These are phyloP conservation scores for Dicrurus megarhynchus DNA, from an alignment of 2,113 vertebrate genomes.

Conservation along the genomic window DNA sequence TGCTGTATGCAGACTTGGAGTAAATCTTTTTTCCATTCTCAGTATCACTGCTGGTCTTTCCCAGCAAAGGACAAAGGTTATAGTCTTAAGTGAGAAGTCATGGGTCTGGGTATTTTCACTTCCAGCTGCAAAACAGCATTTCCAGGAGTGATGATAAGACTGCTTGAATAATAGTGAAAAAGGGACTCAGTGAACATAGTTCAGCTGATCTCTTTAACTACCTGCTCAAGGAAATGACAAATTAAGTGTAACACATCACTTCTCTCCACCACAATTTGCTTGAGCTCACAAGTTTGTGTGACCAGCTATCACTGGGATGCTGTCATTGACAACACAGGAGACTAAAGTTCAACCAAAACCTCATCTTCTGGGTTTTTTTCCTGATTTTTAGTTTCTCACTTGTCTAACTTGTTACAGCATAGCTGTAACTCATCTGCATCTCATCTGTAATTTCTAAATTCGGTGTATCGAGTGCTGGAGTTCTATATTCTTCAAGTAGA, in stretches of 20 bases:
- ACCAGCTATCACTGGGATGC: background rate
- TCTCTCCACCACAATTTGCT: background rate
- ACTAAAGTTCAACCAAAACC: background rate
- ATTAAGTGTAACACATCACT: background rate
- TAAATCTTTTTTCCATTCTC: background rate
- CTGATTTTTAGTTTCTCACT: background rate
- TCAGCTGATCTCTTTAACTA: background rate
- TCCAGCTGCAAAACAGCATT: background rate
- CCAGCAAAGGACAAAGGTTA: background rate
- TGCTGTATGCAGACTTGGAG: background rate
- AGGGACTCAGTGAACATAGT: background rate
- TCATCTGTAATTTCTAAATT: background rate
- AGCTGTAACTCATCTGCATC: background rate
- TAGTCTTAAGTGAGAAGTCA: background rate
- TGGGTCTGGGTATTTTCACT: background rate
- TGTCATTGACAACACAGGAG: accelerated
- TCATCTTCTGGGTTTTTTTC: background rate
- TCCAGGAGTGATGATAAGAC: background rate
- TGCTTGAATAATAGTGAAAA: background rate
- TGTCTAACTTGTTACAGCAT: background rate
- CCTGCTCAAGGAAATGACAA: background rate
- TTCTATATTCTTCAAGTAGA: background rate
- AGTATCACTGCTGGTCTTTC: background rate
- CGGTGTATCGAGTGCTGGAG: background rate
- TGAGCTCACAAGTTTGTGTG: background rate